Conservation (phyloP, 2,113 vertebrate species). For the Oxyura jamaicensis region DNA sequence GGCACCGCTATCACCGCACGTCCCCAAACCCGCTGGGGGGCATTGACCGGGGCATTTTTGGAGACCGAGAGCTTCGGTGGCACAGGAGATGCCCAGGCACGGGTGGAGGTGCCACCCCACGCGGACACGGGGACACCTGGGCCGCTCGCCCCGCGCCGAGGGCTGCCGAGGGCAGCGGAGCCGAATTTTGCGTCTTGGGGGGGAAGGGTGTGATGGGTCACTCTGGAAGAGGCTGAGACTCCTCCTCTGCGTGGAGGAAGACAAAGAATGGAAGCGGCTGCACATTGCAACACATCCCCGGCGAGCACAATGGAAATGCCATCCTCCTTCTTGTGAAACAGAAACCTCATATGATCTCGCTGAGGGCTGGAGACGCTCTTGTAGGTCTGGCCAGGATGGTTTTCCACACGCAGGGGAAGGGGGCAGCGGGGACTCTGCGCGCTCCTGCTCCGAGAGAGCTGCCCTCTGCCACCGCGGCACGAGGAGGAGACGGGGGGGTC, state of each 20-base stretch:
- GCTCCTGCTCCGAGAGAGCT: background rate
- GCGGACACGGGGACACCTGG: background rate
- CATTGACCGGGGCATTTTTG: background rate
- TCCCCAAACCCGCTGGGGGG: accelerated
- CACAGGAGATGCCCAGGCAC: background rate
- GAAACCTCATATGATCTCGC: constrained; percentile 64
- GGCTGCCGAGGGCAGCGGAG: background rate
- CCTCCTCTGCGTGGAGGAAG: constrained; percentile 67
- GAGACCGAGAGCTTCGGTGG: accelerated
- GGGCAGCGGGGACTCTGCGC: background rate
- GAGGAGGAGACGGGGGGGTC: background rate
- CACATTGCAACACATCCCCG: constrained; percentile 61
- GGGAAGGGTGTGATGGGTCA: constrained; percentile 31
- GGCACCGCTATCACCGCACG: accelerated
- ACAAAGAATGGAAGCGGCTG: constrained; percentile 67
- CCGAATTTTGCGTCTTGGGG: background rate
- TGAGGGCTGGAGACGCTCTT: constrained; percentile 56
- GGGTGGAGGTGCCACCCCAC: background rate
- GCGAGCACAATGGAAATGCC: constrained; percentile 69
- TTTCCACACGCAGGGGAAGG: background rate
- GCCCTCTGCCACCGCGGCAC: accelerated
- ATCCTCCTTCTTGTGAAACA: constrained; percentile 67
- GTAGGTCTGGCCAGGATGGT: constrained; percentile 43
- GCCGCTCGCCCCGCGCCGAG: background rate
- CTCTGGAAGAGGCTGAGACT: constrained; percentile 59